Conservation (phyloP, 1,140 invertebrate genomes). For the Aethina tumida region DNA sequence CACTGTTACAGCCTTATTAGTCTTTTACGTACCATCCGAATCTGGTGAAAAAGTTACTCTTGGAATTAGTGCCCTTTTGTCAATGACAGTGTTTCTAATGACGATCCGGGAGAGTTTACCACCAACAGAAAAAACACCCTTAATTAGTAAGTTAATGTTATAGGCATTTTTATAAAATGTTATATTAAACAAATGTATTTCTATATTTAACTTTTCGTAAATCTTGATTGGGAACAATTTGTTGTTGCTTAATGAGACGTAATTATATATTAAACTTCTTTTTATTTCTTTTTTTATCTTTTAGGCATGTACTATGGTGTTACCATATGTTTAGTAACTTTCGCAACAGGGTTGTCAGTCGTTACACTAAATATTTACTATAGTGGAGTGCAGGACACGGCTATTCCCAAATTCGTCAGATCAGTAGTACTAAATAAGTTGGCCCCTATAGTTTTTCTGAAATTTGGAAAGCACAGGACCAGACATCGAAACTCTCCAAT, state of each 20-base stretch:
- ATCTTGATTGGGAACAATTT: no score
- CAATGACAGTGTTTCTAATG: constrained; percentile 92
- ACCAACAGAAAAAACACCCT: constrained; percentile 84
- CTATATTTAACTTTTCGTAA: no score
- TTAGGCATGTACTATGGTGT: constrained; percentile 85
- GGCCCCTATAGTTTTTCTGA: constrained; percentile 52
- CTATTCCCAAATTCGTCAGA: constrained; percentile 59
- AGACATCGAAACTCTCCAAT: constrained; percentile 20
- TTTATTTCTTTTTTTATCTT: no score
- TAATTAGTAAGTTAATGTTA: constrained; percentile 83
- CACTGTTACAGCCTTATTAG: constrained; percentile 66
- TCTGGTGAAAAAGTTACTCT: constrained; percentile 83
- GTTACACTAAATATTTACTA: constrained; percentile 76
- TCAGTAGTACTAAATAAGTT: constrained; percentile 56
- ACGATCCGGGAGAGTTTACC: constrained; percentile 82
- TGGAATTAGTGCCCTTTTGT: constrained; percentile 80
- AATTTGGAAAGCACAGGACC: constrained; percentile 39
- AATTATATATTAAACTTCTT: no score
- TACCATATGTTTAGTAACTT: constrained; percentile 82
- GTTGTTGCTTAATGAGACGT: no score
- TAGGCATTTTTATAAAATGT: no score
- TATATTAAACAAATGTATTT: no score
- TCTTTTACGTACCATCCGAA: constrained; percentile 87
- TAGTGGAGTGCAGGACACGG: constrained; percentile 66
- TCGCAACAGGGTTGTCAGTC: constrained; percentile 78